Evolutionary conservation across 2,797 vertebrate genomes (phyloP), one percentile per base, ranked within the genome.

Genomic region (Naso thynnoides): DNA sequence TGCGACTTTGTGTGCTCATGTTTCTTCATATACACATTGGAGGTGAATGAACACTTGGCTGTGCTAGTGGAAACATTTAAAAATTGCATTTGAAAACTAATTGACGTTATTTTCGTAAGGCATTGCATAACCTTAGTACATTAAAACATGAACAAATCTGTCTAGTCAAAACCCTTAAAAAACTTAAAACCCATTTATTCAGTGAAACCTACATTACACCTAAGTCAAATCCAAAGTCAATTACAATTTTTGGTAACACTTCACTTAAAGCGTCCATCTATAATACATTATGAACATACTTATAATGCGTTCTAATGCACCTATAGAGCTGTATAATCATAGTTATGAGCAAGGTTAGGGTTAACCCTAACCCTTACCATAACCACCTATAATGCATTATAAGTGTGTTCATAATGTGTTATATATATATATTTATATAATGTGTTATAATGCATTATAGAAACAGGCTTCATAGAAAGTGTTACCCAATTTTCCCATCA

Each of bases 101-200:
- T 16, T 69, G 23, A 70, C 66, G 45, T 56, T 33, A 27, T 60
- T 72, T 50, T 68, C 48, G 47, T 16, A 31, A 70, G 65, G 44
- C 11, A 36, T 54, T 21, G 54, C 29, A 58, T 36, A 36, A 71
- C 26, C n/a, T 2, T 29, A 45, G 13, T 45, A 14, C 2, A 10
- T 36, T 10, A 36, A 48, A 68, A 64, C 42, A 66, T 69, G 55
- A 52, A 67, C 38, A 59, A 14, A 72, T 74, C 60, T 42, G 45
- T 57, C 50, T 60, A 33, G 14, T 39, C 27, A 24, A 78, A 45
- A 64, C 23, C n/a, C n/a, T n/a, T n/a, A n/a, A n/a, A 66, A 59
- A 15, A 72, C 16, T 45, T 19, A 52, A 70, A 19, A 61, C 16
- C 44, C 50, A n/a, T 81, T 63, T 61, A 67, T 50, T 74, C 49